phyloP scores from a whole-genome alignment of 2,888 invertebrate species.

The Enchytraeus crypticus region DNA sequence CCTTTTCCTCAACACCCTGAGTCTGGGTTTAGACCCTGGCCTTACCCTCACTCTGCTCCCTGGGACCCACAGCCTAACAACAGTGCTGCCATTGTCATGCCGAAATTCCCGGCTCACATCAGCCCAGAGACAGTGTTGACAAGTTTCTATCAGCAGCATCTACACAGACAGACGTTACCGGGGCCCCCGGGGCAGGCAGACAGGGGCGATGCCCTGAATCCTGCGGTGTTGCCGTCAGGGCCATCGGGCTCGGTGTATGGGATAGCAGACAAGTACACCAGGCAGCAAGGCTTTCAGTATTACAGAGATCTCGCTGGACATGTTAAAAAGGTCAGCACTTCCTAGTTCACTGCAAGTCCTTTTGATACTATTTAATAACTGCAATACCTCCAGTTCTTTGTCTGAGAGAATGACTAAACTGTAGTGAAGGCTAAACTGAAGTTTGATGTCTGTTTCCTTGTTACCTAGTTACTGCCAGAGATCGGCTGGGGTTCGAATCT shows the following conservation, averaged over 20 bases:
- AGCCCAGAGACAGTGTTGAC: neutral
- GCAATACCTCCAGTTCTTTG: no score
- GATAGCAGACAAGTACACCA: neutral
- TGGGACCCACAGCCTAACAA: neutral
- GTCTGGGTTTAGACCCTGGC: neutral
- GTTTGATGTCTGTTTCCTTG: no score
- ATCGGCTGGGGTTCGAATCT: no score
- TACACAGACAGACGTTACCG: neutral
- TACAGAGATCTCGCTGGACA: slow-evolving; percentile 90
- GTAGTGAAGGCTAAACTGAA: no score
- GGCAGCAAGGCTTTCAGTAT: slow-evolving; percentile 70
- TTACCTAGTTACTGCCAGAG: no score
- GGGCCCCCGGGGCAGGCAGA: neutral
- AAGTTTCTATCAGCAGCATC: slow-evolving; percentile 1
- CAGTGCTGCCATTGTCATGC: neutral
- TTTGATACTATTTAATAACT: no score
- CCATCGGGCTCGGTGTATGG: neutral
- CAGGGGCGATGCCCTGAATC: neutral
- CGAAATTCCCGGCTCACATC: neutral
- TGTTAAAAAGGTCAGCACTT: slow-evolving; percentile 63
- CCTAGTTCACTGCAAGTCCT: no score
- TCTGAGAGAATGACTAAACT: no score
- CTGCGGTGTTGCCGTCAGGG: neutral
- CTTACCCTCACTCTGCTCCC: no score
- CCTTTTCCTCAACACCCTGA: neutral